Evolutionary conservation across 2,113 vertebrate species (phyloP).

Genomic region (Vulpes ferrilata): DNA sequence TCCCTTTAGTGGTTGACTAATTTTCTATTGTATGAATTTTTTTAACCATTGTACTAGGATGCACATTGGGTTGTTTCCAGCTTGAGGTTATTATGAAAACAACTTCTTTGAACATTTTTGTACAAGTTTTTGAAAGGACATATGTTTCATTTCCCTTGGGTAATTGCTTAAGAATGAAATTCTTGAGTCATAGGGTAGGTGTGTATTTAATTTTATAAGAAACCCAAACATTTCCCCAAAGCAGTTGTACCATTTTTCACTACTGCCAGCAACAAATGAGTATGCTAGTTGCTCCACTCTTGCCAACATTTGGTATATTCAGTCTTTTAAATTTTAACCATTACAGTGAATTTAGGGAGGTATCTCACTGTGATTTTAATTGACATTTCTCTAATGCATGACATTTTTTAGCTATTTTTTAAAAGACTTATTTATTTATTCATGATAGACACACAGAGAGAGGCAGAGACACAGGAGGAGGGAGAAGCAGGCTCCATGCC

Average conservation of each 20-base stretch:
- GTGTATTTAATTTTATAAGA: background rate
- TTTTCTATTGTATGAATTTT: background rate
- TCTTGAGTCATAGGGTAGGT: conserved; percentile 6
- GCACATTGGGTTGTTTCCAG: background rate
- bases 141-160: background rate
- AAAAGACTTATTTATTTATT: too few species aligned
- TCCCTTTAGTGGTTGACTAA: background rate
- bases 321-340: background rate
- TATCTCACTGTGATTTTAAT: background rate
- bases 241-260: background rate
- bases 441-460: too few species aligned
- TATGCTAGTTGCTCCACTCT: background rate
- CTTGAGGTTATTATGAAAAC: background rate
- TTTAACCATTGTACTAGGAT: background rate
- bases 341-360: background rate
- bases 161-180: background rate
- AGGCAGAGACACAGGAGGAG: too few species aligned
- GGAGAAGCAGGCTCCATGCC: too few species aligned
- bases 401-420: background rate
- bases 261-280: background rate
- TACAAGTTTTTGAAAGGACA: background rate
- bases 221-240: conserved; percentile 29
- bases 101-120: background rate
- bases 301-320: background rate
- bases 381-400: background rate